These are phyloP conservation scores for Euthynnus affinis DNA, from an alignment of 2,797 vertebrate genomes.

Conservation along the genomic window DNA sequence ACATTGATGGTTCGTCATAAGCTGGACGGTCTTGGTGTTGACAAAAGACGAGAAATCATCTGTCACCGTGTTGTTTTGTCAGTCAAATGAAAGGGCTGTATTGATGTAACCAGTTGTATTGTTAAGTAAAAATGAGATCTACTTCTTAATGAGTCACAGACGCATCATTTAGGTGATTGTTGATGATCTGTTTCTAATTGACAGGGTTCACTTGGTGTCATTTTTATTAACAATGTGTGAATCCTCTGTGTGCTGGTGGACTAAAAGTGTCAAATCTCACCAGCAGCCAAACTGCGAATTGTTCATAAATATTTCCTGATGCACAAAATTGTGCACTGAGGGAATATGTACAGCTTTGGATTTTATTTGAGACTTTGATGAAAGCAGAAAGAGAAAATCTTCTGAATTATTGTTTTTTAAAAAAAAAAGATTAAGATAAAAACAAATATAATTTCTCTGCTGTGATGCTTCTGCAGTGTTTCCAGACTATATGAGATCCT, in stretches of 20 bases:
- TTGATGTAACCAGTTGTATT: neutral
- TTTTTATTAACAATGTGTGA: slow-evolving; percentile 1
- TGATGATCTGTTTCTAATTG: neutral
- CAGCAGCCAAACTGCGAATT: slow-evolving; percentile 1
- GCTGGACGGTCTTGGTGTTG: neutral
- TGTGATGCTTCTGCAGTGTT: neutral
- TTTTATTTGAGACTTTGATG: neutral
- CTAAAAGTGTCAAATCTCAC: neutral
- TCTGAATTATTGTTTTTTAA: neutral
- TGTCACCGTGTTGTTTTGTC: neutral
- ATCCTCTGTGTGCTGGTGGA: neutral
- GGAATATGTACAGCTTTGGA: neutral
- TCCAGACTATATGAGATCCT: neutral
- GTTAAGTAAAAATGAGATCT: neutral
- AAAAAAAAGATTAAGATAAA: neutral
- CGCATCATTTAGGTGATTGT: neutral
- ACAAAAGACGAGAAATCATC: neutral
- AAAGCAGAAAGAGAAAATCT: neutral
- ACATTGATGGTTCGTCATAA: fast-evolving
- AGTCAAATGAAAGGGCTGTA: neutral
- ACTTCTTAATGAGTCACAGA: neutral
- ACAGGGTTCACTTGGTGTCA: neutral
- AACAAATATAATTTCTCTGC: neutral
- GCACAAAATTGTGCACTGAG: neutral
- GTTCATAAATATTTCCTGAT: neutral